Conservation (phyloP, 2,797 vertebrate species). For the Dallia pectoralis region DNA sequence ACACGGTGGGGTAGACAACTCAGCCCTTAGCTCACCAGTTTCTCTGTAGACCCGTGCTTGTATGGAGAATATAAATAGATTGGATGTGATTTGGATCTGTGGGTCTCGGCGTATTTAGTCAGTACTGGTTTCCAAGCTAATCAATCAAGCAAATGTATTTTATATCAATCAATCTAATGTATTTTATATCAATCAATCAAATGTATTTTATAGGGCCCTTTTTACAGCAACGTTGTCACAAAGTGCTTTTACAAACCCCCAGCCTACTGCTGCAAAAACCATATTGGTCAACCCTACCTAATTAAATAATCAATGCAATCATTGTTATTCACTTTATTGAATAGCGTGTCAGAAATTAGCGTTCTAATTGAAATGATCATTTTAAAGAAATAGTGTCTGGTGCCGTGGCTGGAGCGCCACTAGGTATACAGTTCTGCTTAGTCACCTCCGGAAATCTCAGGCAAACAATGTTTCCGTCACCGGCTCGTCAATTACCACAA, state of each 20-base stretch:
- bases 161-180: no score
- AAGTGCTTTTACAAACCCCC: no score
- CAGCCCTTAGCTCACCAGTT: background rate
- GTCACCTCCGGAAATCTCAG: conserved; percentile 17
- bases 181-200: no score
- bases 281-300: no score
- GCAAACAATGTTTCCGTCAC: conserved; percentile 19
- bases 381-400: background rate
- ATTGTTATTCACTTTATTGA: background rate
- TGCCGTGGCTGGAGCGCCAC: background rate
- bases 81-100: background rate
- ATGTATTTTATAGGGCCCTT: no score
- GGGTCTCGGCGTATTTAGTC: background rate
- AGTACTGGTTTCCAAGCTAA: background rate
- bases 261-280: no score
- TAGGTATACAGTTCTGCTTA: conserved; percentile 6
- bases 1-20: background rate
- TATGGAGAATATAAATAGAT: background rate
- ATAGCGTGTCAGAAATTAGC: background rate
- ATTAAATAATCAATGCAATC: no score
- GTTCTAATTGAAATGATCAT: background rate
- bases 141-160: no score
- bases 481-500: conserved; percentile 14
- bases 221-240: no score
- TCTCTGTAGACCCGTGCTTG: background rate